phyloP scores from a whole-genome alignment of 2,797 vertebrate species.

The Bovichtus variegatus region DNA sequence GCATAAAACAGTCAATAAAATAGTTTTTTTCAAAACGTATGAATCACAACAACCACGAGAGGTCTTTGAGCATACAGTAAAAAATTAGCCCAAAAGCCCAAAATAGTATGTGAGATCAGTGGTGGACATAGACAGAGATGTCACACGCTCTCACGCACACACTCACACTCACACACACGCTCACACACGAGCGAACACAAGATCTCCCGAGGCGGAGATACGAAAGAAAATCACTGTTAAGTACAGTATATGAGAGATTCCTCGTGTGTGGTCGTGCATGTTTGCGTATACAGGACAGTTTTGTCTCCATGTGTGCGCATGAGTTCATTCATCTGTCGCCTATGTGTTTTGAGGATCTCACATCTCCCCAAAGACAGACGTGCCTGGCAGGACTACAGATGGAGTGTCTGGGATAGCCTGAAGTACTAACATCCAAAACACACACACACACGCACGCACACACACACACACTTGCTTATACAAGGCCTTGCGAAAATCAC shows the following conservation, averaged over 20 bases:
- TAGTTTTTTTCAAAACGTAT: too few species aligned
- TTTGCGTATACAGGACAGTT: background rate
- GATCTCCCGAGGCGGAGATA: too few species aligned
- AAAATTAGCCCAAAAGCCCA: too few species aligned
- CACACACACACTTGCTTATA: background rate
- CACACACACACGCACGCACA: background rate
- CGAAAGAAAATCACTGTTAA: background rate
- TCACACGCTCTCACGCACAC: too few species aligned
- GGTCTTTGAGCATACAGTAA: too few species aligned
- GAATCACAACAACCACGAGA: too few species aligned
- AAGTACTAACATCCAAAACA: slow-evolving; percentile 19
- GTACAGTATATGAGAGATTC: background rate
- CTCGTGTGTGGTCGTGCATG: background rate
- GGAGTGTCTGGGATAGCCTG: slow-evolving; percentile 46
- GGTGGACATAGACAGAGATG: too few species aligned
- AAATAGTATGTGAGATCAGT: too few species aligned
- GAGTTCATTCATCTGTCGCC: slow-evolving; percentile 15
- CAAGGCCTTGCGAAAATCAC: background rate
- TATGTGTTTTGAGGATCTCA: slow-evolving; percentile 26
- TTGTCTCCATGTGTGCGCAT: background rate
- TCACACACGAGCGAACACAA: too few species aligned
- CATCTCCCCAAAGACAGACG: slow-evolving; percentile 35
- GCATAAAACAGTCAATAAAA: too few species aligned
- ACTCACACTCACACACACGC: too few species aligned
- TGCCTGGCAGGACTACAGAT: slow-evolving; percentile 58